A percentile compares a stretch with the other conserved stretches of the same genome.
These are phyloP conservation scores for Coturnix japonica DNA, from an alignment of 2,113 vertebrate species.

Conservation along the genomic window DNA sequence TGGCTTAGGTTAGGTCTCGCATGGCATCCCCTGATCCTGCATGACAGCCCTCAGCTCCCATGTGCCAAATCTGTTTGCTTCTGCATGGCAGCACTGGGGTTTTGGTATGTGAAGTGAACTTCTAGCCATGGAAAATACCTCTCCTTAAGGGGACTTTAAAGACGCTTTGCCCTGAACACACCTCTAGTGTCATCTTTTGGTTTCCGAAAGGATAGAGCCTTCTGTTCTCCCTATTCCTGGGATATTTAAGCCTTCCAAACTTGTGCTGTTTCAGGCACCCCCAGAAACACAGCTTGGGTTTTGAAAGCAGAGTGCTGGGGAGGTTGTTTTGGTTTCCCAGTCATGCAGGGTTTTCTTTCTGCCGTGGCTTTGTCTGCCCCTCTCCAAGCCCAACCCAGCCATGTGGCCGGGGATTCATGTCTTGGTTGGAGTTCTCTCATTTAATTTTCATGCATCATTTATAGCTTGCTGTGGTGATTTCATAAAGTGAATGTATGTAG, in stretches of 20 bases:
- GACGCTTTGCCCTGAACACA: not conserved
- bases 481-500: constrained; percentile 45
- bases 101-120: not conserved
- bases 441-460: constrained; percentile 75
- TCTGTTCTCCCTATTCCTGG: not conserved
- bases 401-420: constrained; percentile 50
- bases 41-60: not conserved
- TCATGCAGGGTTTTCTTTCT: not conserved
- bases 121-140: not conserved
- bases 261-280: not conserved
- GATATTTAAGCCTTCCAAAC: not conserved
- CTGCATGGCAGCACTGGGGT: not conserved
- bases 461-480: constrained; percentile 61
- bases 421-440: constrained; percentile 68
- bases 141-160: too few relatives aligned
- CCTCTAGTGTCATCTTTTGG: not conserved
- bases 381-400: not conserved
- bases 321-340: constrained; percentile 36
- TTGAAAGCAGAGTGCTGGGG: not conserved
- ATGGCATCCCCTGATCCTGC: not conserved
- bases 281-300: not conserved
- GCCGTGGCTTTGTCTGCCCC: constrained; percentile 52
- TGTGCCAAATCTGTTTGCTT: not conserved
- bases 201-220: not conserved
- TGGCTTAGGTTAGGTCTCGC: too few relatives aligned